Evolutionary conservation across 2,888 invertebrate species (phyloP).

Genomic region (Leptinotarsa haldemani): DNA sequence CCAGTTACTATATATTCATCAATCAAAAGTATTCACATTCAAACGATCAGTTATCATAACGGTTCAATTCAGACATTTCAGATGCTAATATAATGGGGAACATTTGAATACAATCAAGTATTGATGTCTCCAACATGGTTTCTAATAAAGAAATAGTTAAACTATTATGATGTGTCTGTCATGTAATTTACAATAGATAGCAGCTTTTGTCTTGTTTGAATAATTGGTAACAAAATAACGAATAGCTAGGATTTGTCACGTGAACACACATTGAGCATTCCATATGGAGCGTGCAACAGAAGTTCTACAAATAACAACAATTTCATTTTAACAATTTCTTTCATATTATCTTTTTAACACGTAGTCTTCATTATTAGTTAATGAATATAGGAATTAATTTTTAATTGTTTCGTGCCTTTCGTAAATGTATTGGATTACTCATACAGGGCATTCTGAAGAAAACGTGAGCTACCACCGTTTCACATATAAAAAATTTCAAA

Average conservation of each 20-base stretch:
- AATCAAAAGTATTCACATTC: neutral
- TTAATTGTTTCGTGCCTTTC: too few relatives aligned
- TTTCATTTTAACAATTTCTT: too few relatives aligned
- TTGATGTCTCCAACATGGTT: conserved; percentile 1
- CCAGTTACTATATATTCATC: neutral
- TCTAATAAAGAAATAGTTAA: conserved; percentile 3
- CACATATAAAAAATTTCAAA: too few relatives aligned
- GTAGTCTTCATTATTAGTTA: too few relatives aligned
- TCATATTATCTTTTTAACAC: too few relatives aligned
- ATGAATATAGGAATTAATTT: too few relatives aligned
- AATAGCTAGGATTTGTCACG: neutral
- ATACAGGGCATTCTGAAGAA: too few relatives aligned
- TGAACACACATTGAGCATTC: neutral
- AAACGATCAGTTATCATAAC: neutral
- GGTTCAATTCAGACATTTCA: conserved; percentile 1
- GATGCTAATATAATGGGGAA: neutral
- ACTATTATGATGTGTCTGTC: conserved; percentile 4
- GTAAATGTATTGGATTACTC: too few relatives aligned
- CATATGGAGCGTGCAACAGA: neutral
- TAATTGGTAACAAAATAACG: neutral
- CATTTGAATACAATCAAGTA: conserved; percentile 17
- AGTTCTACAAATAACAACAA: neutral
- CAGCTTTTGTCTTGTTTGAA: conserved; percentile 1
- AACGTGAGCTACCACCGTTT: too few relatives aligned
- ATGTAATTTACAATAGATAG: neutral